Base-by-base conservation (phyloP, 2,113 vertebrate genomes). In the Bungarus multicinctus region DNA sequence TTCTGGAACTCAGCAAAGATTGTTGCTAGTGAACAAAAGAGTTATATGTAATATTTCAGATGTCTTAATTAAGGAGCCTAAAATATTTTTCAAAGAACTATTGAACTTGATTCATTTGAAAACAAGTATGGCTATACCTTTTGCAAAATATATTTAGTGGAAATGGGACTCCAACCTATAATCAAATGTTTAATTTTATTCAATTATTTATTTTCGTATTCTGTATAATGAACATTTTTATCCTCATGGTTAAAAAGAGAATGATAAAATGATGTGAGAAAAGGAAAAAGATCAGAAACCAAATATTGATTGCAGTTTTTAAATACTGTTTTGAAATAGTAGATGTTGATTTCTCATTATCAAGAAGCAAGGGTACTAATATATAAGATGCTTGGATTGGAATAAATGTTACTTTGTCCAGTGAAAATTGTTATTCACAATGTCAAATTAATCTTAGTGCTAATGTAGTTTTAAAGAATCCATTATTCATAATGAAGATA, bases 371-470 rank as follows among this genome's bases (percentile, higher is more conserved):
- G 34, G 69, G 69, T 39, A 39, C 69, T 81, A 39, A 5, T 81
- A 81, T 20, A 39, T 1, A 27, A 53, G 7, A 69, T 1, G 8
- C 23, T n/a, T 85, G 45, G 25, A 34, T 93, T 4, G 81, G 86
- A 4, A 52, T 0, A 87, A 53, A 91, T 2, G 39, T n/a, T 87
- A 87, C 14, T 0, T 92, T 86, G 53, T 45, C n/a, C 69, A 74
- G 5, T 0, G 20, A 0, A 43, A 39, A 25, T 7, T 93, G 50
- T 0, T 0, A n/a, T 52, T 54, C 53, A 45, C 58, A 39, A 0
- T 8, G 27, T 60, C 39, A 0, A 18, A 18, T 45, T 0, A 0
- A 0, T 5, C 20, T 55, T 23, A 88, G 47, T 53, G 27, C 9
- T 89, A 81, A 55, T n/a, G 39, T 54, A 92, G 0, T 18, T 52